Percentiles rank a stretch among this genome's conserved stretches.
Evolutionary conservation across 1,140 invertebrate species (phyloP).

Genomic region (Scaptomyza hsui): DNA sequence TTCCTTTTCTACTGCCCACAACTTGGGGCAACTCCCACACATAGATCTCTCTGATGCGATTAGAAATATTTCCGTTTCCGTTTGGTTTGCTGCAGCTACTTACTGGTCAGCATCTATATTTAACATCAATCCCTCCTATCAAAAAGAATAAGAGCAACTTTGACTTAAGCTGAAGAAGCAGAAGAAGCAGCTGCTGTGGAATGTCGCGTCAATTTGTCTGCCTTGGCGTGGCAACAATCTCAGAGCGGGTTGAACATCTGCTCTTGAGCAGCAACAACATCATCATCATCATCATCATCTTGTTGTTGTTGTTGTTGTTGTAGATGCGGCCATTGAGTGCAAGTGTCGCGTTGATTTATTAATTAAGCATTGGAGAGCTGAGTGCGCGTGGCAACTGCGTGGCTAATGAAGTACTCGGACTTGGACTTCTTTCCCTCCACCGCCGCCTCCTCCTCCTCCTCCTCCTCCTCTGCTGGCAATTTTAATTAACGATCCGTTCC

Average conservation of each 20-base stretch:
- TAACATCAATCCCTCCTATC: conserved; percentile 48
- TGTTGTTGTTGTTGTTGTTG: conserved; percentile 12
- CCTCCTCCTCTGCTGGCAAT: conserved; percentile 52
- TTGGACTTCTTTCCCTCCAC: background rate
- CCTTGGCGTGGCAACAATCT: conserved; percentile 68
- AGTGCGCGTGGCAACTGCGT: conserved; percentile 65
- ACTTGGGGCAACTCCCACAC: conserved; percentile 37
- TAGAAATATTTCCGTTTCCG: conserved; percentile 76
- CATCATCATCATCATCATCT: conserved; percentile 1
- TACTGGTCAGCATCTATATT: conserved; percentile 60
- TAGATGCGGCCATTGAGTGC: conserved; percentile 70
- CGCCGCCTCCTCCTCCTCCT: too few relatives aligned
- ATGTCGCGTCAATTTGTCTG: conserved; percentile 81
- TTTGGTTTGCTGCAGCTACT: conserved; percentile 6
- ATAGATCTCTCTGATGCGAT: conserved; percentile 58
- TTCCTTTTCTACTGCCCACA: conserved; percentile 10
- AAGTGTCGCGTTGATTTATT: conserved; percentile 84
- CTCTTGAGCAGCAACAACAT: conserved; percentile 13
- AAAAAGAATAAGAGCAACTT: background rate
- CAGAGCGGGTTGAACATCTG: conserved; percentile 45
- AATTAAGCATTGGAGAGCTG: conserved; percentile 80
- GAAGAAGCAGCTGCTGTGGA: conserved; percentile 49
- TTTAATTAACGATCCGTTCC: conserved; percentile 74
- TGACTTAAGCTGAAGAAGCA: conserved; percentile 18
- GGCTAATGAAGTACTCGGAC: conserved; percentile 74